A percentile compares a stretch with the other conserved stretches of the same genome.
phyloP scores from a whole-genome alignment of 2,888 invertebrate species.

The Zhengitettix transpicula region DNA sequence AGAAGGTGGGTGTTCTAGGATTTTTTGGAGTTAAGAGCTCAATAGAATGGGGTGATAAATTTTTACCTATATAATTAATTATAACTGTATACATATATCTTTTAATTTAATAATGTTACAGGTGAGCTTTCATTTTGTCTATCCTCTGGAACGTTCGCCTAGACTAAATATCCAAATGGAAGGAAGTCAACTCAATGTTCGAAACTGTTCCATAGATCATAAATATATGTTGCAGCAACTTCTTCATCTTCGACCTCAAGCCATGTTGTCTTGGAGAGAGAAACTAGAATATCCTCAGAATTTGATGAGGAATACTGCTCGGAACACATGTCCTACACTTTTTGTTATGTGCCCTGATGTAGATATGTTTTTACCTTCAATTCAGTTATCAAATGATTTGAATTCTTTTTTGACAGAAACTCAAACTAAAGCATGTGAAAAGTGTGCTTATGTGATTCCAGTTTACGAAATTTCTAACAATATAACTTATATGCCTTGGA shows the following conservation, averaged over 20 bases:
- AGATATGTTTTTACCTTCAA: conserved; percentile 22
- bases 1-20: too few species aligned
- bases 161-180: neutral
- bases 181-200: neutral
- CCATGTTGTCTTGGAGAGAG: neutral
- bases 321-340: conserved; percentile 19
- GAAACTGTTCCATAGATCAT: neutral
- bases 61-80: too few species aligned
- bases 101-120: neutral
- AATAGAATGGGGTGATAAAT: too few species aligned
- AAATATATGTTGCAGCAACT: neutral
- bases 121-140: neutral
- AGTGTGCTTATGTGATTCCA: conserved; percentile 24
- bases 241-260: neutral
- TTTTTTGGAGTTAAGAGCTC: too few species aligned
- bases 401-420: conserved; percentile 11
- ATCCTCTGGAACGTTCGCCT: neutral
- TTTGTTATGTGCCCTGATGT: conserved; percentile 23
- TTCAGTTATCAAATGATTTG: conserved; percentile 16
- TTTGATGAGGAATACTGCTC: conserved; percentile 23
- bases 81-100: too few species aligned
- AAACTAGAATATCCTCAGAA: conserved; percentile 22
- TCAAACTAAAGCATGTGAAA: conserved; percentile 8
- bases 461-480: conserved; percentile 22
- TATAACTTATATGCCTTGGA: conserved; percentile 17